Base-by-base conservation (phyloP, 1,140 invertebrate species). In the Cryptotermes secundus region DNA sequence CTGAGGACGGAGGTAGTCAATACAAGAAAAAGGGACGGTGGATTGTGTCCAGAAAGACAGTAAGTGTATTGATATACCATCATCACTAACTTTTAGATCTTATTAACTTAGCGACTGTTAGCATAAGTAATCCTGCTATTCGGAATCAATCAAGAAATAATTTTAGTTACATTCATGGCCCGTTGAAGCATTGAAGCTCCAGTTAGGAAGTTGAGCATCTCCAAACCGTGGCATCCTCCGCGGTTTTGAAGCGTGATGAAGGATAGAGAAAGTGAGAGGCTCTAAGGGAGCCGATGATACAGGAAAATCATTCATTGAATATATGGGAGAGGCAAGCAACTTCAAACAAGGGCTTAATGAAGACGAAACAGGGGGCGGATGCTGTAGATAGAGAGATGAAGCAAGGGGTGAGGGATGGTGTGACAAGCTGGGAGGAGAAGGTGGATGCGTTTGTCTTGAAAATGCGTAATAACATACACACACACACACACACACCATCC, bases 341-440 rank as follows among this genome's bases (percentile, higher is more conserved):
- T 72, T 72, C 59, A 72, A 72, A 72, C 59, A 72, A 72, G 59
- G 59, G 59, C 59, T 72, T 72, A 72, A 72, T 72, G 59, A 72
- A 72, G 59, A 72, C 59, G 59, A 72, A 72, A 31, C 59, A 72
- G 26, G 31, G 26, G 59, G 59, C 16, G 59, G 2, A 72, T 31
- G 59, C n/a, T 72, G 59, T 72, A 72, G 59, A 72, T 72, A 72
- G 59, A 72, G 26, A 31, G n/a, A 72, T n/a, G n/a, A 31, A 31
- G n/a, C 10, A 72, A 31, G 59, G 7, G 59, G 59, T n/a, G n/a
- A 31, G 59, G n/a, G 26, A 72, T 26, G 59, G 59, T 72, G 59
- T 31, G 59, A 72, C 59, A 72, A 72, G 59, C 59, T 14, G 3
- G n/a, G 59, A n/a, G 7, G 59, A 31, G 45, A 22, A 49, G 45